phyloP scores from a whole-genome alignment of 2,888 invertebrate genomes.

The Venustoraphidia nigricollis region DNA sequence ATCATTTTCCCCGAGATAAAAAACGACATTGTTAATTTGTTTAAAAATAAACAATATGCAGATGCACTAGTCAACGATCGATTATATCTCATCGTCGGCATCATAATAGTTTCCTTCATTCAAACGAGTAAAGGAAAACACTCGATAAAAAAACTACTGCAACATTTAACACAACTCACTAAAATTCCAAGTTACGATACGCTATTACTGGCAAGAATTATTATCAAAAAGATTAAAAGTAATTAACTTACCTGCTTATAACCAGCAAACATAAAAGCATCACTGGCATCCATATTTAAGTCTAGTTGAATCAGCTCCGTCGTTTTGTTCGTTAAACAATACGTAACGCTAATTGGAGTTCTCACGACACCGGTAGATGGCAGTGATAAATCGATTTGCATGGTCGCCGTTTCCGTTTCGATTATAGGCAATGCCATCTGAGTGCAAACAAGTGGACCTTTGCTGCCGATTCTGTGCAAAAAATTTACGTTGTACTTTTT shows the following conservation, averaged over 20 bases:
- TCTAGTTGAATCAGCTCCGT: conserved; percentile 54
- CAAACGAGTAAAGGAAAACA: no score
- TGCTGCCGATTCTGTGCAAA: conserved; percentile 13
- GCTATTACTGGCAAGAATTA: not conserved
- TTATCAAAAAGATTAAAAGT: not conserved
- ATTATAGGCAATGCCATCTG: not conserved
- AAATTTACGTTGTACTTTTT: no score
- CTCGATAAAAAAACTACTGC: not conserved
- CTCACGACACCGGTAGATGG: conserved; percentile 65
- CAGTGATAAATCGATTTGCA: conserved; percentile 40
- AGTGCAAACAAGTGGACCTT: conserved; percentile 14
- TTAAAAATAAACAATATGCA: no score
- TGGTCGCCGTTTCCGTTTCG: conserved; percentile 33
- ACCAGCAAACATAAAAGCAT: conserved; percentile 91
- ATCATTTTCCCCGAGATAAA: no score
- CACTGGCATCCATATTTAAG: conserved; percentile 64
- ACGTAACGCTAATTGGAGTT: conserved; percentile 52
- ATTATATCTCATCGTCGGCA: no score
- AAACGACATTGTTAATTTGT: no score
- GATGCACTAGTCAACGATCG: no score
- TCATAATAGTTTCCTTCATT: no score
- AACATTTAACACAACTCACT: not conserved
- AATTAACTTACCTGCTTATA: conserved; percentile 58
- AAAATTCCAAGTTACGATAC: not conserved
- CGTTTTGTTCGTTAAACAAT: conserved; percentile 57